Base-by-base conservation (phyloP, 2,888 invertebrate genomes). In the Furcula furcula region DNA sequence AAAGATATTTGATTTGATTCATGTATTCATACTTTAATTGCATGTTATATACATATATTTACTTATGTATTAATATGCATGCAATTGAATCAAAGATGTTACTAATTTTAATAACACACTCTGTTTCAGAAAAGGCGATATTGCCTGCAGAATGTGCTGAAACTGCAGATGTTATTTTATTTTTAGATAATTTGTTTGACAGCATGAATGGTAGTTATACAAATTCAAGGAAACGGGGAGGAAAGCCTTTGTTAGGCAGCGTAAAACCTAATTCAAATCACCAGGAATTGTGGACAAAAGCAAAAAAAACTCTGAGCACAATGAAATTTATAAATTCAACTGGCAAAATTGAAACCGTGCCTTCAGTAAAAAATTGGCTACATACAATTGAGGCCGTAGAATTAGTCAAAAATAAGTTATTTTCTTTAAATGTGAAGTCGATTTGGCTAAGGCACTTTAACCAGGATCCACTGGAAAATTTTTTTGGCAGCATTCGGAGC, bases 401-500 rank as follows among this genome's bases (percentile, higher is more conserved):
- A 29, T 12, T 4, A 10, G 9, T 38, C n/a, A 12, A 26, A 3
- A 33, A 37, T 23, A 15, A 25, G 2, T 16, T 34, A 16, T 25
- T 10, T 11, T 15, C 12, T 23, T 19, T 6, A 14, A 7, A 20
- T 0, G n/a, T 29, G 14, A 36, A 12, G 18, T 39, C 36, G 6
- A 2, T 42, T n/a, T 33, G 34, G 34, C 21, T 39, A 29, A 22
- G 39, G 9, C 25, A 36, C 10, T 26, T 42, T 2, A 46, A 42
- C 10, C 39, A 41, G 13, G 41, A 42, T 21, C 31, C 43, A 14
- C 11, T 42, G 0, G 43, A 40, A 4, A 43, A 36, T 22, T 40
- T 37, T 7, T 46, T 46, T 30, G 32, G 36, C 5, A 20, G 4
- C 0, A 43, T 46, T 11, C 20, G 36, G 12, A 21, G 23, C 2